A percentile compares a stretch with the other conserved stretches of the same genome.
Conservation (phyloP, 2,888 invertebrate species). For the Acronicta aceris region DNA sequence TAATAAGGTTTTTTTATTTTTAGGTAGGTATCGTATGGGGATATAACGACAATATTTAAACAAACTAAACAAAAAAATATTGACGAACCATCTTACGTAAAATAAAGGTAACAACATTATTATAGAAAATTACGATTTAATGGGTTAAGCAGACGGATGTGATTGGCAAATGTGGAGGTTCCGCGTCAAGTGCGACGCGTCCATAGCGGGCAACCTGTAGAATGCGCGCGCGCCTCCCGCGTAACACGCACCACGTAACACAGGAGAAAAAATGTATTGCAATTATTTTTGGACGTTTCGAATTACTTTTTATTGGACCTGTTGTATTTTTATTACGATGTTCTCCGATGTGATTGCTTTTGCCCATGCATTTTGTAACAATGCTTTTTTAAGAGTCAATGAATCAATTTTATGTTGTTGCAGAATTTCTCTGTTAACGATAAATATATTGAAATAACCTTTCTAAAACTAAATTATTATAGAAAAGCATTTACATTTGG, state of each 20-base stretch:
- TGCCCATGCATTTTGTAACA: constrained; percentile 34
- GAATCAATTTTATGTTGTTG: constrained; percentile 21
- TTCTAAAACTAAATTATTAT: no score
- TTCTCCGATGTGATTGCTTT: constrained; percentile 28
- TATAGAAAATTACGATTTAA: constrained; percentile 65
- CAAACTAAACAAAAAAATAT: constrained; percentile 9
- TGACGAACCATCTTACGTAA: constrained; percentile 37
- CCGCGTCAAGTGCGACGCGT: constrained; percentile 68
- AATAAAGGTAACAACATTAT: constrained; percentile 35
- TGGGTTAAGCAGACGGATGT: constrained; percentile 75
- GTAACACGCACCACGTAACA: constrained; percentile 49
- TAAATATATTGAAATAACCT: no score
- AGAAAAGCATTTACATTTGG: no score
- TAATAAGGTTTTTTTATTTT: no score
- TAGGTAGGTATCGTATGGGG: background rate
- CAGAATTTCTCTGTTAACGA: no score
- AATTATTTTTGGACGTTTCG: constrained; percentile 58
- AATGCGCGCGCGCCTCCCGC: constrained; percentile 70
- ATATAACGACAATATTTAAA: background rate
- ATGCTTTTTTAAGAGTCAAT: constrained; percentile 9
- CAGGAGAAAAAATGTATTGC: constrained; percentile 37
- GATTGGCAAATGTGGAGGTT: constrained; percentile 54
- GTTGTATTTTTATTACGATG: constrained; percentile 52
- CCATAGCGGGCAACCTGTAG: constrained; percentile 80
- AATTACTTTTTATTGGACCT: constrained; percentile 54